Base-by-base conservation (phyloP, 2,888 invertebrate genomes). In the Drosophila parthenogenetica region DNA sequence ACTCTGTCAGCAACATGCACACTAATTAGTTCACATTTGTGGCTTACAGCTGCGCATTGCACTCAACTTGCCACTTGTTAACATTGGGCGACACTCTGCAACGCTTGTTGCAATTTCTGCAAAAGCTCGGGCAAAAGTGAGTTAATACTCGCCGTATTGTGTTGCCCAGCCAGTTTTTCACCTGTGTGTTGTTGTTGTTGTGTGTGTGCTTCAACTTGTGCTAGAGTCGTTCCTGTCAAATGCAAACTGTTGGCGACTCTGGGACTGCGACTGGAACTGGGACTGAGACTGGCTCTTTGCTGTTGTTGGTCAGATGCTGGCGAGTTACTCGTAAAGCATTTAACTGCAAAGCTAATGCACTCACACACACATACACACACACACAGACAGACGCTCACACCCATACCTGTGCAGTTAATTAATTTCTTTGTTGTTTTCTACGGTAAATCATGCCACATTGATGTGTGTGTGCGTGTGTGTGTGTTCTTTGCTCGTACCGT, bases 391-490 rank as follows among this genome's bases (percentile, higher is more conserved):
- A 49, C 29, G 46, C 11, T 49, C 13, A 69, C 49, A 67, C 73
- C 37, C 71, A 81, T 73, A 87, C 81, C 73, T 67, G 77, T 77
- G 77, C 79, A 84, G 88, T 82, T 87, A 87, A 87, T 87, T 87
- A 87, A 87, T 87, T 87, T 87, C 89, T 87, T 88, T 83, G 87
- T 88, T 88, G 84, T 80, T 84, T 58, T 77, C 84, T 88, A 87
- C 84, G 87, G 87, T 88, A 86, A 87, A 87, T 88, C 88, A 87
- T 87, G 78, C 54, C 66, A 65, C 75, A 77, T 73, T 66, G 64
- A 61, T 68, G 64, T 73, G 70, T 51, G 50, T 80, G 73, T 51
- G 71, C 62, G 46, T 63, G 64, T 72, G 69, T 54, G 50, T 80
- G 73, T 51, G 71, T 64, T 60, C 13, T 35, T 8, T 54, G 57